Percentiles rank a stretch among this genome's conserved stretches.
phyloP scores from a whole-genome alignment of 2,113 vertebrate genomes.

The Laticauda laticaudata region DNA sequence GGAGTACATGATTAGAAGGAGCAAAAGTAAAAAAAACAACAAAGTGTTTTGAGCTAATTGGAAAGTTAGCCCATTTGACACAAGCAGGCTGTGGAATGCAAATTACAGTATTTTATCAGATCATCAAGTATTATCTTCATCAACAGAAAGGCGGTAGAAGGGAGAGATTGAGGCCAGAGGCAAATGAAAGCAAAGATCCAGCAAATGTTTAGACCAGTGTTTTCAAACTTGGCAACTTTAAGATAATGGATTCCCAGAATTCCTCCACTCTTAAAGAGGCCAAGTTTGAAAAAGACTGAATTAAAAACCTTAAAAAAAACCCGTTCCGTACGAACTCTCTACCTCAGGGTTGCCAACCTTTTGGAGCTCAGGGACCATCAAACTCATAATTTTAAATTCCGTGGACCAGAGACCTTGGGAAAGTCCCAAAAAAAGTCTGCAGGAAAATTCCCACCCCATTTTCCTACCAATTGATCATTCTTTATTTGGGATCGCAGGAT shows the following conservation, averaged over 20 bases:
- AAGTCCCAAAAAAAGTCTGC: too few species aligned
- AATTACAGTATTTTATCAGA: not conserved
- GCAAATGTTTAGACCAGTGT: not conserved
- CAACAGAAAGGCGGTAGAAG: not conserved
- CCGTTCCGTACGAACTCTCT: not conserved
- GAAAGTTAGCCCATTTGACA: not conserved
- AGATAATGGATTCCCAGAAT: not conserved
- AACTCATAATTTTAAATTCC: too few species aligned
- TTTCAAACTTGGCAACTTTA: not conserved
- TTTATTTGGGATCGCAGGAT: too few species aligned
- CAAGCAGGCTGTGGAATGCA: not conserved
- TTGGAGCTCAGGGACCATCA: too few species aligned
- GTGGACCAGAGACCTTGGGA: too few species aligned
- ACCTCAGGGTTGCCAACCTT: too few species aligned
- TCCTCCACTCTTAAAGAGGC: not conserved
- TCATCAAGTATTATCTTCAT: not conserved
- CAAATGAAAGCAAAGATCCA: not conserved
- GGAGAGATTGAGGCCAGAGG: not conserved
- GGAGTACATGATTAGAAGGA: not conserved
- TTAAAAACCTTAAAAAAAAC: not conserved
- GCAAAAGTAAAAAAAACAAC: not conserved
- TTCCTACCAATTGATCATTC: too few species aligned
- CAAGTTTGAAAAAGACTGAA: not conserved
- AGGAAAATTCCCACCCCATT: too few species aligned
- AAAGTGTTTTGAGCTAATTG: not conserved